phyloP scores from a whole-genome alignment of 2,113 vertebrate genomes.

The Parus major region DNA sequence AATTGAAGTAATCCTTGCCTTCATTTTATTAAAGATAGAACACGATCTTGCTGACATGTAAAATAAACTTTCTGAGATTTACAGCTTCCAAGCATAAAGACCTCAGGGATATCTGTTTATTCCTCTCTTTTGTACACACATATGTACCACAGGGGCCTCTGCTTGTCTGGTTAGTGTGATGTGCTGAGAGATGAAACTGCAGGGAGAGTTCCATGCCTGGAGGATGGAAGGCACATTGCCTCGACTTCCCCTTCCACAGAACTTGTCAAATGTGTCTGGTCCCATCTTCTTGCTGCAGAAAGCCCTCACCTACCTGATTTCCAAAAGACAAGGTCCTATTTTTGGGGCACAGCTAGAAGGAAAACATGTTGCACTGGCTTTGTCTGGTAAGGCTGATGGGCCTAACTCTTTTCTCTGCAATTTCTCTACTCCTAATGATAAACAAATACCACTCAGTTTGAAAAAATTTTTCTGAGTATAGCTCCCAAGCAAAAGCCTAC shows the following conservation, averaged over 20 bases:
- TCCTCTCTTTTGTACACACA: not conserved
- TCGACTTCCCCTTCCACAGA: not conserved
- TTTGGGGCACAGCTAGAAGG: not conserved
- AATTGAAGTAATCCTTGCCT: not conserved
- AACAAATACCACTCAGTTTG: not conserved
- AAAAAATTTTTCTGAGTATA: not conserved
- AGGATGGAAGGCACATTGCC: not conserved
- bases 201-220: not conserved
- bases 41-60: not conserved
- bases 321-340: not conserved
- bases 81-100: not conserved
- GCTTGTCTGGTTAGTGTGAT: not conserved
- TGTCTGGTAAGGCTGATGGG: accelerated
- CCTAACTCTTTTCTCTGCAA: not conserved
- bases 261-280: not conserved
- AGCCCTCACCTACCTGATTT: not conserved
- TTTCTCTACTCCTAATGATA: not conserved
- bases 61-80: not conserved
- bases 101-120: not conserved
- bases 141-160: not conserved
- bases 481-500: not conserved
- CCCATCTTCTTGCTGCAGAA: not conserved
- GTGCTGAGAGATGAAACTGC: not conserved
- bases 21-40: not conserved
- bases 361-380: not conserved